A percentile compares a stretch with the other conserved stretches of the same genome.
phyloP scores from a whole-genome alignment of 2,797 vertebrate species.

The Nannoperca obscura region DNA sequence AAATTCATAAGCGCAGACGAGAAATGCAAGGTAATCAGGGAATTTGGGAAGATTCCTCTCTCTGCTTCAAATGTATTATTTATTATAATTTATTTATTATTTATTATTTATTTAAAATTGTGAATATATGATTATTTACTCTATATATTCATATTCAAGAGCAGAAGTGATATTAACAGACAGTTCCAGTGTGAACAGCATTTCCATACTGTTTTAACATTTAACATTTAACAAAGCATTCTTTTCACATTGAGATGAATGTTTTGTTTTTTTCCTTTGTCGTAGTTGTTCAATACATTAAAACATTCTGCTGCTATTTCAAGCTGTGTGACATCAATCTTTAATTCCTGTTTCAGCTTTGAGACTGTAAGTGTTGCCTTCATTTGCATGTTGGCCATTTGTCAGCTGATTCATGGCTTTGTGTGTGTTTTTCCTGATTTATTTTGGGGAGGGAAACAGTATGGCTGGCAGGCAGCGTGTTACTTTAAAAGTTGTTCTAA shows the following conservation, averaged over 20 bases:
- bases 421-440: conserved; percentile 34
- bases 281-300: neutral
- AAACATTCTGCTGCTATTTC: conserved; percentile 13
- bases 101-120: neutral
- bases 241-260: neutral
- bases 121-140: neutral
- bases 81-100: neutral
- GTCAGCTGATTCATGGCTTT: conserved; percentile 52
- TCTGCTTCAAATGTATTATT: neutral
- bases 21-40: conserved; percentile 19
- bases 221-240: conserved; percentile 1
- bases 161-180: neutral
- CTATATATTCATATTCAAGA: neutral
- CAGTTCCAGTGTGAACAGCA: neutral
- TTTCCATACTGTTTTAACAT: neutral
- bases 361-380: conserved; percentile 14
- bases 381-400: conserved; percentile 41
- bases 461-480: conserved; percentile 14
- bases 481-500: conserved; percentile 9
- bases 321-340: conserved; percentile 22
- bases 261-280: neutral
- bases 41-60: conserved; percentile 34
- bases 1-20: conserved; percentile 27
- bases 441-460: conserved; percentile 28
- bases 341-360: conserved; percentile 29